Evolutionary conservation across 2,797 vertebrate genomes (phyloP).

Genomic region (Botia almorhae): DNA sequence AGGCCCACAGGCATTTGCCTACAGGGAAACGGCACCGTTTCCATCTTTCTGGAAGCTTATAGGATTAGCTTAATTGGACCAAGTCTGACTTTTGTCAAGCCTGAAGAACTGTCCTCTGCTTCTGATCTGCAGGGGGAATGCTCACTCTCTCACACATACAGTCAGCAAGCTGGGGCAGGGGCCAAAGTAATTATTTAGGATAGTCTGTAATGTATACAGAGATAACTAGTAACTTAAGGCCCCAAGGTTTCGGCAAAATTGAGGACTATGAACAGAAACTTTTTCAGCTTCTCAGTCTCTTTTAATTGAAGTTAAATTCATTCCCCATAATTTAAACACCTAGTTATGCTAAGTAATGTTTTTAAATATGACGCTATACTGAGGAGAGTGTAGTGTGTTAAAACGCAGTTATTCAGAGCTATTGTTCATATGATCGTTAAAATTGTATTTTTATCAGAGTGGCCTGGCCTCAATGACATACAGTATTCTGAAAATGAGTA

Average conservation of each 20-base stretch:
- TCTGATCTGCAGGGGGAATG: slow-evolving; percentile 21
- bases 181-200: slow-evolving; percentile 51
- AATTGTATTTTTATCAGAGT: too few relatives aligned
- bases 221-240: slow-evolving; percentile 50
- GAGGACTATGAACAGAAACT: slow-evolving; percentile 22
- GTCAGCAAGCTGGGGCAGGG: slow-evolving; percentile 12
- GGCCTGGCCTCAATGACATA: too few relatives aligned
- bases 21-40: slow-evolving; percentile 33
- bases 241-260: slow-evolving; percentile 17
- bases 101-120: slow-evolving; percentile 23
- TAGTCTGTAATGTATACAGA: slow-evolving; percentile 48
- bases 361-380: neutral
- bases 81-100: slow-evolving; percentile 38
- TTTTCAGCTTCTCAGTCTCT: slow-evolving; percentile 16
- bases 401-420: neutral
- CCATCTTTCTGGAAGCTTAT: slow-evolving; percentile 28
- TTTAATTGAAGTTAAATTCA: slow-evolving; percentile 17
- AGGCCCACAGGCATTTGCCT: slow-evolving; percentile 5
- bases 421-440: neutral
- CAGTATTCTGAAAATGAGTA: too few relatives aligned
- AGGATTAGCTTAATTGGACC: slow-evolving; percentile 53
- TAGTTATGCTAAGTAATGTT: neutral
- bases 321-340: slow-evolving; percentile 4
- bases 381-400: neutral
- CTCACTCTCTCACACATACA: slow-evolving; percentile 17